phyloP scores from a whole-genome alignment of 2,113 vertebrate genomes.

The Melospiza georgiana region DNA sequence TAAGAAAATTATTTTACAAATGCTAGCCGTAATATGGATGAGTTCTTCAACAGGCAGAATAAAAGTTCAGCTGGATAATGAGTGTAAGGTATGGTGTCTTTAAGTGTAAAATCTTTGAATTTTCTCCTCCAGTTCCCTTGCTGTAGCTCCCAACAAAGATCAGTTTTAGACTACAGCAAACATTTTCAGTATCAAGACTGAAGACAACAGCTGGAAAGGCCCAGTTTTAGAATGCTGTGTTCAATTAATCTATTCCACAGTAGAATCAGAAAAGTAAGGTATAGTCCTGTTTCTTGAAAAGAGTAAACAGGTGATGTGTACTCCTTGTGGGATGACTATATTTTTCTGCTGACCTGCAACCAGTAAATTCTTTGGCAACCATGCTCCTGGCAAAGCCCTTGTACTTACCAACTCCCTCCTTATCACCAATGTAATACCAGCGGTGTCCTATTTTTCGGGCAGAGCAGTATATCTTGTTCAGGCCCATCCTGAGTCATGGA shows the following conservation, averaged over 20 bases:
- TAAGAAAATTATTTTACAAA: not conserved
- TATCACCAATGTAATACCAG: rapidly evolving
- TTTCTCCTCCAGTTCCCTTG: not conserved
- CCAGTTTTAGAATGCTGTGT: not conserved
- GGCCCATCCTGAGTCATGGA: not conserved
- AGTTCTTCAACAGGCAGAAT: not conserved
- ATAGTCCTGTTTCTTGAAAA: not conserved
- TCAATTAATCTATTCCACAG: not conserved
- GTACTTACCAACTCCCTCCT: not conserved
- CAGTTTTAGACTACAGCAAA: not conserved
- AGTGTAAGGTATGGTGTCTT: not conserved
- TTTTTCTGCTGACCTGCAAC: not conserved
- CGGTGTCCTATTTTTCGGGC: not conserved
- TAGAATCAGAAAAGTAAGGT: not conserved
- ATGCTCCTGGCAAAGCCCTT: not conserved
- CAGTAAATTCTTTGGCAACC: not conserved
- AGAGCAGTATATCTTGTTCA: not conserved
- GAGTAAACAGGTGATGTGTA: not conserved
- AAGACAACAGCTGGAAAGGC: not conserved
- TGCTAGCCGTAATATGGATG: not conserved
- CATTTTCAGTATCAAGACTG: not conserved
- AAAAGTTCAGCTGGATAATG: not conserved
- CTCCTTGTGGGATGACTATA: not conserved
- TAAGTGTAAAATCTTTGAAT: not conserved
- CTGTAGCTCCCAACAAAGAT: not conserved